These are phyloP conservation scores for Calosoma granatense DNA, from an alignment of 1,140 invertebrate species.

Conservation along the genomic window DNA sequence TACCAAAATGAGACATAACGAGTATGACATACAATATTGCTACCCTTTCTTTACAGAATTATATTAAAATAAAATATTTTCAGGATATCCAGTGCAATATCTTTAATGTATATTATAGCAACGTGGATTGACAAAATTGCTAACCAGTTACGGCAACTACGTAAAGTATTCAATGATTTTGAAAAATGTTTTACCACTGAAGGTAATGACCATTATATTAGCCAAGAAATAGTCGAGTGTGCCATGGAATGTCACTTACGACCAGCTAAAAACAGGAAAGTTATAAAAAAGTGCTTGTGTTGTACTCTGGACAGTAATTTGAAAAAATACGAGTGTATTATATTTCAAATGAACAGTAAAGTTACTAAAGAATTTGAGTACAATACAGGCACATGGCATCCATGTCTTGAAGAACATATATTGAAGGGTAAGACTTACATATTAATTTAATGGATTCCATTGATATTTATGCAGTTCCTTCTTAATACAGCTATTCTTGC, in stretches of 20 bases:
- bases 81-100: background rate
- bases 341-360: constrained; percentile 32
- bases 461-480: constrained; percentile 12
- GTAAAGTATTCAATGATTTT: constrained; percentile 15
- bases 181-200: constrained; percentile 14
- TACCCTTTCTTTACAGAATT: too few species aligned
- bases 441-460: constrained; percentile 3
- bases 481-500: constrained; percentile 22
- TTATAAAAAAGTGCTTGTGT: constrained; percentile 31
- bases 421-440: constrained; percentile 35
- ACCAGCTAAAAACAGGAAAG: constrained; percentile 26
- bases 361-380: constrained; percentile 20
- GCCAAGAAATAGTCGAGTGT: constrained; percentile 37
- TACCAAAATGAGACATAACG: background rate
- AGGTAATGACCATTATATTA: constrained; percentile 19
- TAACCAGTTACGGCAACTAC: constrained; percentile 12
- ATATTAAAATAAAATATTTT: background rate
- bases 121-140: constrained; percentile 22
- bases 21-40: background rate
- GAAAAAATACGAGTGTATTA: constrained; percentile 42
- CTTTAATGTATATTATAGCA: constrained; percentile 16
- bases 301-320: constrained; percentile 42
- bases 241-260: constrained; percentile 59
- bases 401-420: constrained; percentile 42
- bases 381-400: constrained; percentile 38